These are phyloP conservation scores for Callocephalon fimbriatum DNA, from an alignment of 2,113 vertebrate species.

Conservation along the genomic window DNA sequence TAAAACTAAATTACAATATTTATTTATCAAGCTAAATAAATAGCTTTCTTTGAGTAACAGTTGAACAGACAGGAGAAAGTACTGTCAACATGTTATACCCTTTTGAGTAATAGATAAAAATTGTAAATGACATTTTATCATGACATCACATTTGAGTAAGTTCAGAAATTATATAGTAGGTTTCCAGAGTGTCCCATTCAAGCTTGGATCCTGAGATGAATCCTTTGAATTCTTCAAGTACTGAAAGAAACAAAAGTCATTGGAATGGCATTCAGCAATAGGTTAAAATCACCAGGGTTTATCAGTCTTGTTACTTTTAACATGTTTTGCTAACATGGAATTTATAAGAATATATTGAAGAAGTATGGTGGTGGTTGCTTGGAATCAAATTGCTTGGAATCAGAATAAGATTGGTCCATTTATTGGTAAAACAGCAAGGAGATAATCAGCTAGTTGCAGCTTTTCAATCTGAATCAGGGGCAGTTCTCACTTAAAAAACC, in stretches of 20 bases:
- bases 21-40: not conserved
- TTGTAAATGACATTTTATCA: not conserved
- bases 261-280: not conserved
- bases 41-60: not conserved
- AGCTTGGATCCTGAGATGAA: not conserved
- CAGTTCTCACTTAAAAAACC: not conserved
- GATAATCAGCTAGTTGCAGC: not conserved
- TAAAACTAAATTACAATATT: not conserved
- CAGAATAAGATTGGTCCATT: not conserved
- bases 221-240: not conserved
- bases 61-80: not conserved
- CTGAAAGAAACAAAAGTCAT: not conserved
- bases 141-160: not conserved
- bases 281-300: not conserved
- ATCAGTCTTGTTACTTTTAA: not conserved
- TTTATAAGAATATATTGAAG: not conserved
- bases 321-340: not conserved
- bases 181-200: not conserved
- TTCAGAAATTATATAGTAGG: not conserved
- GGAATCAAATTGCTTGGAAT: not conserved
- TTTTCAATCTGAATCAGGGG: not conserved
- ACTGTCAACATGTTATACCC: not conserved
- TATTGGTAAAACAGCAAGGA: not conserved
- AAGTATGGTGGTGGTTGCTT: not conserved
- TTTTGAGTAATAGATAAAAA: not conserved